Base-by-base conservation (phyloP, 1,140 invertebrate genomes). In the Drosophila nasuta region DNA sequence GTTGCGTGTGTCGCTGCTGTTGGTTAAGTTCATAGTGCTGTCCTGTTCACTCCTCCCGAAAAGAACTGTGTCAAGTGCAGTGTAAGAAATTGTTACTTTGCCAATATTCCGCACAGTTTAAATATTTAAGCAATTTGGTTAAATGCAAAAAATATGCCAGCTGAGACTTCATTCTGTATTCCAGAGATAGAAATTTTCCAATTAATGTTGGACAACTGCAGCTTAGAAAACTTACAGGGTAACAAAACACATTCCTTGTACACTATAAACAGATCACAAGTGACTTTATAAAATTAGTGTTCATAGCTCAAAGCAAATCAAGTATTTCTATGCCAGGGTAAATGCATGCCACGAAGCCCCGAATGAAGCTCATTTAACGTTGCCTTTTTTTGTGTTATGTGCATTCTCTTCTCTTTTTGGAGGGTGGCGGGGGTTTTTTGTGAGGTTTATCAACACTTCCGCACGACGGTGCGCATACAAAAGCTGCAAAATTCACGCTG, bases 381-480 rank as follows among this genome's bases (percentile, higher is more conserved):
- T 35, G 52, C 13, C 33, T n/a, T n/a, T n/a, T n/a, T n/a, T n/a
- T 41, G 38, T 3, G 38, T 6, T 20, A 20, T 20, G 17, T 20
- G 17, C 17, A 20, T 20, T 20, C 17, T 20, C 17, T 20, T 25
- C 20, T 25, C 20, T 25, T 25, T 25, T 25, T 8, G 11, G 11
- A 33, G 33, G 33, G 5, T 6, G 33, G 33, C 33, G 33, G 38
- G 10, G 11, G 35, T 35, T 58, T 45, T 66, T 48, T 35, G 13
- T 56, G 72, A 71, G 79, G 82, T 88, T 87, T 88, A 87, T 87
- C 83, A 87, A 88, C 83, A 87, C 83, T 87, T 87, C 83, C 83
- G 83, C 83, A 88, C 83, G 73, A 77, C 80, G 77, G 85, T 87
- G 80, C 80, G 83, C 83, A 88, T 80, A 83, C 83, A 88, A 83